Evolutionary conservation across 2,113 vertebrate species (phyloP), one percentile per base, ranked within the genome.

Genomic region (Daphoenositta chrysoptera): DNA sequence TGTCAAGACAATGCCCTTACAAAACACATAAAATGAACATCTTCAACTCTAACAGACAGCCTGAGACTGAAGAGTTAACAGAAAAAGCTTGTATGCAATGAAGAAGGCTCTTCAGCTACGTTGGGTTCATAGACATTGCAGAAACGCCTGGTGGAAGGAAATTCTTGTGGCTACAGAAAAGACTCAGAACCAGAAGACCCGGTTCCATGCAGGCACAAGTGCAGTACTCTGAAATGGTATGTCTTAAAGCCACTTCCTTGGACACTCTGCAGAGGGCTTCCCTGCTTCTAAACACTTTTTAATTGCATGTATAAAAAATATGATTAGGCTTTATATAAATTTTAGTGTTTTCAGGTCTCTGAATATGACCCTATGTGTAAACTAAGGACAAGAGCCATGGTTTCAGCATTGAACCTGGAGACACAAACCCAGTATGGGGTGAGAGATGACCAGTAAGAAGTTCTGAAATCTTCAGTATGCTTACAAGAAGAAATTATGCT

Each of bases 151-250:
- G 54, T 93, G 71, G 79, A 83, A 94, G 75, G 68, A 92, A 95
- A 93, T 93, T 95, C 85, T 86, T 92, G 92, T 45, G 83, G 90
- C 68, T 81, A 56, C 84, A 68, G 60, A 77, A 53, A 75, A 83
- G 37, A 48, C 75, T 66, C 44, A 83, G 71, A 92, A 96, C 79
- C 70, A 95, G 79, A 96, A 94, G 94, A 93, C 88, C 90, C 75
- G 88, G 93, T 86, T 92, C 94, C 65, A 77, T 1, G 0, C 40
- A 64, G 42, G 87, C 70, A 66, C 71, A 73, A 85, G 58, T 13
- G 50, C 1, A 1, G 63, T 71, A 58, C 39, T 61, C 28, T 30
- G 17, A 63, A 78, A 56, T 21, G 45, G 3, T 30, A 45, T 30
- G 64, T 70, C 79, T 81, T 73, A 70, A 73, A 95, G 71, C 71